phyloP scores from a whole-genome alignment of 2,888 invertebrate genomes.

The Onchidella celtica region DNA sequence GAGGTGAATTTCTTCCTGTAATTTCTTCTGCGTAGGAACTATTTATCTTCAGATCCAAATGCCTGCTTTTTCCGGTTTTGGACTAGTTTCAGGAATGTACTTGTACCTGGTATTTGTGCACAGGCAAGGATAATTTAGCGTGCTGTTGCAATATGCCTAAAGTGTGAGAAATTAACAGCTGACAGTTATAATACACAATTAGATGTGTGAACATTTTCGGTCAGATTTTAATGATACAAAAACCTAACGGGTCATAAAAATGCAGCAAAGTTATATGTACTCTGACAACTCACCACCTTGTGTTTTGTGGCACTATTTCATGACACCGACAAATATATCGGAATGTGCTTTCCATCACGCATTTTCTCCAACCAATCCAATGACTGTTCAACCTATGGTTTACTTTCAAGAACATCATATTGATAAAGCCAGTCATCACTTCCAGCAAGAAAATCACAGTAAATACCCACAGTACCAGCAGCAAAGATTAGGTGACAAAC shows the following conservation, averaged over 20 bases:
- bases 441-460: conserved; percentile 13
- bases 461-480: not conserved
- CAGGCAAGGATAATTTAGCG: too few relatives aligned
- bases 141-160: too few relatives aligned
- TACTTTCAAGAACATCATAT: conserved; percentile 7
- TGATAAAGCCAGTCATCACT: conserved; percentile 7
- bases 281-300: conserved; percentile 37
- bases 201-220: not conserved
- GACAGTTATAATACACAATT: not conserved
- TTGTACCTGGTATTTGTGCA: too few relatives aligned
- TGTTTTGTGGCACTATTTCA: conserved; percentile 56
- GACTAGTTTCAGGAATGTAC: too few relatives aligned
- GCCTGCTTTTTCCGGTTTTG: too few relatives aligned
- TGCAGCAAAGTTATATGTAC: conserved; percentile 2
- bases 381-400: conserved; percentile 25
- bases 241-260: not conserved
- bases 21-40: too few relatives aligned
- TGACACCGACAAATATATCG: conserved; percentile 57
- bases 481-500: not conserved
- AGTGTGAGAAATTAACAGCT: too few relatives aligned
- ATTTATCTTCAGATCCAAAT: too few relatives aligned
- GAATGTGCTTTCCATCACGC: conserved; percentile 68
- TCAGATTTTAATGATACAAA: not conserved
- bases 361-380: conserved; percentile 59
- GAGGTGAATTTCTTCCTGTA: not conserved